Evolutionary conservation across 2,113 vertebrate species (phyloP), one percentile per base, ranked within the genome.

Genomic region (Nansenia antarctica): DNA sequence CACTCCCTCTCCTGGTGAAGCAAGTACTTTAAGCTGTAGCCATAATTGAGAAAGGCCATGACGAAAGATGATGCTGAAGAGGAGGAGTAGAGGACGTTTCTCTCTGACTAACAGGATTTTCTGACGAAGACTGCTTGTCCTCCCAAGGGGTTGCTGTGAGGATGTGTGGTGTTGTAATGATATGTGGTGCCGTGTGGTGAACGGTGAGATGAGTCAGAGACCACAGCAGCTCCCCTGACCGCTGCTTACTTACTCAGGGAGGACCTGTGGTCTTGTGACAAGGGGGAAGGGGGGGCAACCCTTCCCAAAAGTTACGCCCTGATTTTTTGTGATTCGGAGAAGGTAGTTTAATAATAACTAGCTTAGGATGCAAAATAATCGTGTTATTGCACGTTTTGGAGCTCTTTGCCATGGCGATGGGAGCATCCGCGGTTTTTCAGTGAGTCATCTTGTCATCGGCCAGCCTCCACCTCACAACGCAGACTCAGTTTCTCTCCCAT

Each of bases 31-130:
- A 86, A 71, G 2, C 72, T 82, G 1, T 92, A 88, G 78, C 88
- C 89, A 34, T 88, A 74, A 52, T 89, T 79, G 72, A 92, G 31
- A 69, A 93, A 92, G 0, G 90, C 89, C 91, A 93, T 93, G 73
- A 42, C 58, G 30, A 27, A 63, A 24, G 57, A n/a, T n/a, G n/a
- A n/a, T n/a, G n/a, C n/a, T n/a, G n/a, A n/a, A n/a, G n/a, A n/a
- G n/a, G n/a, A n/a, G n/a, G n/a, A n/a, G n/a, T n/a, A n/a, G n/a
- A n/a, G n/a, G n/a, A n/a, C n/a, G n/a, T n/a, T n/a, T n/a, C n/a
- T n/a, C n/a, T n/a, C n/a, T n/a, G n/a, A n/a, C n/a, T n/a, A n/a
- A n/a, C n/a, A n/a, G n/a, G n/a, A 39, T 35, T 7, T 3, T 12
- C 29, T 32, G 39, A 30, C 53, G n/a, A n/a, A n/a, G n/a, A n/a